Evolutionary conservation across 2,113 vertebrate genomes (phyloP), one percentile per base, ranked within the genome.

Genomic region (Ptychochromis oligacanthus): DNA sequence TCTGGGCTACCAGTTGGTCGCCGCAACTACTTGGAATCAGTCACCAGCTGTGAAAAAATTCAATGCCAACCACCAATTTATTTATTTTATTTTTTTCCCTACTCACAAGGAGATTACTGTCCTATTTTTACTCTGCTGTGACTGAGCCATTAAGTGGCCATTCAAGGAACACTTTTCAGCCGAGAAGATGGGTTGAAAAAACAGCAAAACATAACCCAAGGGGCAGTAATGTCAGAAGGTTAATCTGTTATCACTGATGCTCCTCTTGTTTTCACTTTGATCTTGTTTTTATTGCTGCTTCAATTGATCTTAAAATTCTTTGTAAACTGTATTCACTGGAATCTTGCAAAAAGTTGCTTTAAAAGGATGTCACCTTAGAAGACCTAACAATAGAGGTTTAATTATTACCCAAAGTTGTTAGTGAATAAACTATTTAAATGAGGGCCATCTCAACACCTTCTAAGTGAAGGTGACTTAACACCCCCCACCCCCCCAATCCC

Each of bases 381-480:
- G 7, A 43, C 7, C 22, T 59, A 20, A 56, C 58, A 56, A 20
- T 18, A 40, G 36, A 61, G 22, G 24, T 55, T 54, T 6, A 18
- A 55, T 82, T 54, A 54, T 77, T 75, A 72, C 55, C 56, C 57
- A 18, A 52, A 77, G 22, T n/a, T 80, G 56, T 82, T 82, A 60
- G 52, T 38, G 2, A 22, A 55, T 76, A 62, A 80, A 85, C 36
- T 57, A 54, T 74, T 87, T 81, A 89, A 89, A 84, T 83, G 43
- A 65, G 8, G 64, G 65, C 60, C 61, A 43, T 78, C 57, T 74
- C 26, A 26, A 56, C 75, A 40, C 36, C 40, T 79, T 67, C 76
- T 15, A 11, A 83, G 26, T 91, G 90, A 93, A 93, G 89, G 88
- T 90, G 83, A 91, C 81, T 87, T 76, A 89, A 82, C 20, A n/a